Conservation (phyloP, 2,113 vertebrate species). For the Gavialis gangeticus region DNA sequence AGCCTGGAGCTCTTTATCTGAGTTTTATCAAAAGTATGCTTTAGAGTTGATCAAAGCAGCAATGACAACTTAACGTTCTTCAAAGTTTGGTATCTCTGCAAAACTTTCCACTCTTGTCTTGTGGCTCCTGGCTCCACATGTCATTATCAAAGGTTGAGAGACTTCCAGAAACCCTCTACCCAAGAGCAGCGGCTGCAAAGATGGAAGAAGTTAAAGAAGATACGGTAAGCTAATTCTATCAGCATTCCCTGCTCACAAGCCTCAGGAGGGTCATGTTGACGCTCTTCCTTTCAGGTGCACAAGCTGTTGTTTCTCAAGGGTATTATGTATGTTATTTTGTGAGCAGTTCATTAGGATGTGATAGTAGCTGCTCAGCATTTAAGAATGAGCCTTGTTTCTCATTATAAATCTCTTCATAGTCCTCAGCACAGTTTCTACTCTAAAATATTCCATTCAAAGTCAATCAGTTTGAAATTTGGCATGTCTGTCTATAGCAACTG, state of each 20-base stretch:
- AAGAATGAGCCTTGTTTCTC: neutral
- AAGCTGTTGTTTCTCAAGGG: neutral
- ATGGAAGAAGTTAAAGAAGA: neutral
- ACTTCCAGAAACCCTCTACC: neutral
- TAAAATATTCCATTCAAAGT: neutral
- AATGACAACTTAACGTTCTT: constrained; percentile 69
- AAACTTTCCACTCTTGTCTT: constrained; percentile 65
- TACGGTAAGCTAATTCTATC: neutral
- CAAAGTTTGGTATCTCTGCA: constrained; percentile 58
- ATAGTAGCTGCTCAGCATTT: neutral
- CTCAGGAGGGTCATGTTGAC: constrained; percentile 1
- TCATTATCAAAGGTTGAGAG: constrained; percentile 66
- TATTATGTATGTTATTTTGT: neutral
- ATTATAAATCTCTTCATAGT: neutral
- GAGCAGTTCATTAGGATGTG: neutral
- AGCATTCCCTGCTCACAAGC: neutral
- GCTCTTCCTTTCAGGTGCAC: neutral
- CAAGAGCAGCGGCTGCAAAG: constrained; percentile 1
- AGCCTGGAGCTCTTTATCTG: constrained; percentile 64
- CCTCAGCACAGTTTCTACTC: neutral
- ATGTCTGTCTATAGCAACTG: neutral
- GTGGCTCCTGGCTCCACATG: constrained; percentile 38
- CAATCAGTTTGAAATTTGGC: neutral
- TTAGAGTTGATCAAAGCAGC: constrained; percentile 71
- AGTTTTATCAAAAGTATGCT: constrained; percentile 64